These are phyloP conservation scores for Petrocephalus microphthalmus DNA, from an alignment of 2,113 vertebrate species.

Conservation along the genomic window DNA sequence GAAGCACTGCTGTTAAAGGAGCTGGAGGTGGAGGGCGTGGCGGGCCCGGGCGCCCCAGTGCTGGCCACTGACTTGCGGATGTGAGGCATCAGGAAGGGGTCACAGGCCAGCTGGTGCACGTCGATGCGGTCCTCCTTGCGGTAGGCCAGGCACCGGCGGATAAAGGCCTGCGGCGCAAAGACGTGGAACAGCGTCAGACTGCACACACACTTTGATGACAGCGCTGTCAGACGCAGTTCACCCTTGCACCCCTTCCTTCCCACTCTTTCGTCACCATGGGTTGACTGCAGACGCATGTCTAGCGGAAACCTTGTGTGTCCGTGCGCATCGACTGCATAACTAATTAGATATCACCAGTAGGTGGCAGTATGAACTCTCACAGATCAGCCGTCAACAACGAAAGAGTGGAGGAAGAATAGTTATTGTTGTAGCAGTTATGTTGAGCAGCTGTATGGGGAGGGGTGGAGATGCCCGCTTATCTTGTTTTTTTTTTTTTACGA, in stretches of 20 bases:
- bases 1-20: slow-evolving; percentile 84
- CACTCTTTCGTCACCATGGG: neutral
- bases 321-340: neutral
- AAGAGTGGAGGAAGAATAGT: neutral
- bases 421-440: neutral
- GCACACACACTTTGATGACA: neutral
- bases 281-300: neutral
- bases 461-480: neutral
- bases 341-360: too few species aligned
- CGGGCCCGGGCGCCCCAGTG: slow-evolving; percentile 67
- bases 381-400: neutral
- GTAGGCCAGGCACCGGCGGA: slow-evolving; percentile 86
- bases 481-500: neutral
- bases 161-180: slow-evolving; percentile 70
- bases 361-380: too few species aligned
- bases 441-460: neutral
- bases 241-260: too few species aligned
- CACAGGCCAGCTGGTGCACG: slow-evolving; percentile 83
- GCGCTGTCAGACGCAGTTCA: neutral
- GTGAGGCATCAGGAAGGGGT: slow-evolving; percentile 86
- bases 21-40: slow-evolving; percentile 78
- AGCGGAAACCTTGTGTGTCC: neutral
- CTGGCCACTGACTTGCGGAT: slow-evolving; percentile 83
- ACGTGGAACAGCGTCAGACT: neutral
- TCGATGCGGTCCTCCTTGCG: slow-evolving; percentile 89